Base-by-base conservation (phyloP, 2,113 vertebrate genomes). In the Bufo bufo region DNA sequence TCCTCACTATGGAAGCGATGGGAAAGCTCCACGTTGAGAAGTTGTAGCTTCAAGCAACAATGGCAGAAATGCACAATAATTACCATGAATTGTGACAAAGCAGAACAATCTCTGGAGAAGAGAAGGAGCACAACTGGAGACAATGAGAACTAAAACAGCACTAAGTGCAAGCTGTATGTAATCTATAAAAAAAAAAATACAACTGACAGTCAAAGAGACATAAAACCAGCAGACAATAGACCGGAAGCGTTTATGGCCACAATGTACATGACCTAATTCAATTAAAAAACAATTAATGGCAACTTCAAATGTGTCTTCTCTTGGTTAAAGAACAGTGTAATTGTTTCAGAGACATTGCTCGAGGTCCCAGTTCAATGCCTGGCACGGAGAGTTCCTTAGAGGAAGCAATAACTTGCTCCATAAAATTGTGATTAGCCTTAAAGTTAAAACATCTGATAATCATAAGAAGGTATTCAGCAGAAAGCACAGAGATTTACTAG, bases 401-500 rank as follows among this genome's bases (percentile, higher is more conserved):
- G 69, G 77, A 94, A 91, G 61, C 87, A 79, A 85, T 89, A 87
- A 89, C 92, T 79, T 91, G 86, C 84, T 89, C 90, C 88, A 82
- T 71, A 84, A 87, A 63, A 69, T 77, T 90, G 91, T 89, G 66
- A 52, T 81, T 90, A 91, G 77, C 71, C 77, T 71, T 81, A 90
- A 89, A 90, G 90, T 91, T 92, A 90, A 92, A 87, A 86, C 49
- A 47, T 89, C 88, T 91, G 92, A 91, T 92, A 93, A 93, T 91
- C 1, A 65, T 92, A 93, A 93, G 93, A 91, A 92, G 92, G 90
- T 90, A 87, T 90, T 86, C 49, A 89, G 88, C 89, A 89, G 85
- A 84, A 90, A 84, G 88, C 85, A n/a, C 33, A 50, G 49, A 87
- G 56, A 88, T 84, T 16, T 45, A 0, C 0, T 86, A 85, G 87